Percentiles rank a stretch among this genome's conserved stretches.
Conservation (phyloP, 2,888 invertebrate genomes). For the Tinea semifulvella region DNA sequence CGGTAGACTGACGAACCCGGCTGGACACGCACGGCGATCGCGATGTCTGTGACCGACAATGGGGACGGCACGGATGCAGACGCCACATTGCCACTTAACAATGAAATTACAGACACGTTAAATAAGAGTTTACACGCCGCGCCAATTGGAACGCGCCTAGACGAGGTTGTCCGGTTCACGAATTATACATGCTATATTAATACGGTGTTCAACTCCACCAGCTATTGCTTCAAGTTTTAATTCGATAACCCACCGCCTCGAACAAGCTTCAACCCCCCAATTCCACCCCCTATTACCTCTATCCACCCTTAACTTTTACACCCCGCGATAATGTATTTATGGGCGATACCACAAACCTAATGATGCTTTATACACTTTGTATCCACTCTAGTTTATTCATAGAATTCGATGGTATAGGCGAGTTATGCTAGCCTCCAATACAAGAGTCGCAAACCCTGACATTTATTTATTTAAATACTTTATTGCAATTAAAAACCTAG, state of each 20-base stretch:
- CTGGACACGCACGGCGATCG: too few relatives aligned
- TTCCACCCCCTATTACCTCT: conserved; percentile 18
- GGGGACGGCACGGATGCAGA: too few relatives aligned
- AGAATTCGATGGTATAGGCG: neutral
- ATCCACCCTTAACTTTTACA: conserved; percentile 14
- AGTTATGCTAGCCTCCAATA: too few relatives aligned
- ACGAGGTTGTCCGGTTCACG: conserved; percentile 55
- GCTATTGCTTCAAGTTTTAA: conserved; percentile 64
- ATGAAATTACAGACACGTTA: too few relatives aligned
- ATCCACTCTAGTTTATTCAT: conserved; percentile 17
- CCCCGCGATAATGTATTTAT: conserved; percentile 62
- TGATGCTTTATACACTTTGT: conserved; percentile 59
- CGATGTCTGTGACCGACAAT: too few relatives aligned
- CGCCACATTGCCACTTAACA: too few relatives aligned
- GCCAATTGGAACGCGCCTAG: conserved; percentile 29
- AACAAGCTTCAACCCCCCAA: conserved; percentile 20
- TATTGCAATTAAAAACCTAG: too few relatives aligned
- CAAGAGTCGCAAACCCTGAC: too few relatives aligned
- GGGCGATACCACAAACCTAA: conserved; percentile 62
- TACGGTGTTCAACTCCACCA: conserved; percentile 61
- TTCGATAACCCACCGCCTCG: conserved; percentile 52
- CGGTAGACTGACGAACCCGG: too few relatives aligned
- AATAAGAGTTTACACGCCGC: too few relatives aligned
- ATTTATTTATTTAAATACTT: too few relatives aligned
- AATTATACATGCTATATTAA: conserved; percentile 66